phyloP scores from a whole-genome alignment of 2,888 invertebrate species.

The Thysanoteuthis rhombus region DNA sequence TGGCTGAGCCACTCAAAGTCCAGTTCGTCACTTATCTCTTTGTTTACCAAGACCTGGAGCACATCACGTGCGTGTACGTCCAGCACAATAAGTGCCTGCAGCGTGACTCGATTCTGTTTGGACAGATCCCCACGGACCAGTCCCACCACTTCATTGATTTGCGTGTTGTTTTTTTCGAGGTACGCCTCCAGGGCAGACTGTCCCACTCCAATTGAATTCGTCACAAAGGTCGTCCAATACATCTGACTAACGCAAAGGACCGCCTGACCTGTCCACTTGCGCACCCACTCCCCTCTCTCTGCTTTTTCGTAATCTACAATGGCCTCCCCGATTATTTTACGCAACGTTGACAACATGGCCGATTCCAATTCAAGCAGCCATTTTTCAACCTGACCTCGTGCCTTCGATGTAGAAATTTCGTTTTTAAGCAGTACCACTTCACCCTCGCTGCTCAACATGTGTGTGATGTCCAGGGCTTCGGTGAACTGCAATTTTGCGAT shows the following conservation, averaged over 20 bases:
- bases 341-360: constrained; percentile 86
- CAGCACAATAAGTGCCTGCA: constrained; percentile 73
- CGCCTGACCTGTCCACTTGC: constrained; percentile 68
- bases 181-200: constrained; percentile 72
- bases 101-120: constrained; percentile 61
- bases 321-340: constrained; percentile 73
- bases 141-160: constrained; percentile 83
- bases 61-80: constrained; percentile 73
- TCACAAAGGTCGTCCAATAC: constrained; percentile 62
- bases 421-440: constrained; percentile 57
- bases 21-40: constrained; percentile 50
- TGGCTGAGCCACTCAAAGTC: constrained; percentile 67
- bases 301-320: constrained; percentile 78
- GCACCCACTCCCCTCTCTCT: constrained; percentile 64
- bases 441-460: constrained; percentile 64
- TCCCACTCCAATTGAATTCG: constrained; percentile 50
- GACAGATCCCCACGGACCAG: constrained; percentile 73
- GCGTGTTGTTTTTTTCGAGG: constrained; percentile 77
- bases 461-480: constrained; percentile 62
- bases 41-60: constrained; percentile 49
- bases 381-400: constrained; percentile 92
- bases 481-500: constrained; percentile 62
- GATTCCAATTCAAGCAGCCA: constrained; percentile 87
- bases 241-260: constrained; percentile 58
- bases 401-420: constrained; percentile 68